Conservation (phyloP, 2,797 vertebrate genomes). For the Phataginus tetradactyla region DNA sequence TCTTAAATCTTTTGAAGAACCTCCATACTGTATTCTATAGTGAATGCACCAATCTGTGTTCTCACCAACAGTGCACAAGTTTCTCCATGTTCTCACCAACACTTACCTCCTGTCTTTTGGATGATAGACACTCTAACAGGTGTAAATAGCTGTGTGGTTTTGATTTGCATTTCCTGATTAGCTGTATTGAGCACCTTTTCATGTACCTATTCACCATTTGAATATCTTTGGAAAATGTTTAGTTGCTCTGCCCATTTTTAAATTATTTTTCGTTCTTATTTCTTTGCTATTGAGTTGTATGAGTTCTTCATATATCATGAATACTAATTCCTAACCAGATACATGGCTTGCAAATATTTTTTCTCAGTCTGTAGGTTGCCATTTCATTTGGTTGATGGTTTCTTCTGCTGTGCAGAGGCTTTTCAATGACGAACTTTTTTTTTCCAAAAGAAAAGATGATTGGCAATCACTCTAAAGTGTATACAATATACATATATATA, state of each 20-base stretch:
- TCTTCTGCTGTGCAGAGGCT: neutral
- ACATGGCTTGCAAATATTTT: neutral
- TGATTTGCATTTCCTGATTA: neutral
- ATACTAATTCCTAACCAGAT: neutral
- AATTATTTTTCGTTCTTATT: neutral
- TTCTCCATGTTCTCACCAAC: neutral
- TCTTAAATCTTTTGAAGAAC: neutral
- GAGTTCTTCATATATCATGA: neutral
- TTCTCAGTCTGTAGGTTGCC: neutral
- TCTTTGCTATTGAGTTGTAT: neutral
- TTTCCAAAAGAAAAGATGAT: neutral
- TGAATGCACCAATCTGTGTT: neutral
- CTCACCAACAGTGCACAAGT: neutral
- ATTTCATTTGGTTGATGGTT: neutral
- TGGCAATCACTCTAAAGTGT: neutral
- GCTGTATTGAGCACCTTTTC: neutral
- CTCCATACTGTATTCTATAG: neutral
- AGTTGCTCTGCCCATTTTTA: neutral
- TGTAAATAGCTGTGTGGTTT: neutral
- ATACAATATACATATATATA: neutral
- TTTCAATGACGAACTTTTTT: neutral
- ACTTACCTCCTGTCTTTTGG: neutral
- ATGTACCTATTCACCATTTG: neutral
- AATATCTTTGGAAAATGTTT: neutral
- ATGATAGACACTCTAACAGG: neutral